These are phyloP conservation scores for Ophonus ardosiacus DNA, from an alignment of 2,888 invertebrate species.

Conservation along the genomic window DNA sequence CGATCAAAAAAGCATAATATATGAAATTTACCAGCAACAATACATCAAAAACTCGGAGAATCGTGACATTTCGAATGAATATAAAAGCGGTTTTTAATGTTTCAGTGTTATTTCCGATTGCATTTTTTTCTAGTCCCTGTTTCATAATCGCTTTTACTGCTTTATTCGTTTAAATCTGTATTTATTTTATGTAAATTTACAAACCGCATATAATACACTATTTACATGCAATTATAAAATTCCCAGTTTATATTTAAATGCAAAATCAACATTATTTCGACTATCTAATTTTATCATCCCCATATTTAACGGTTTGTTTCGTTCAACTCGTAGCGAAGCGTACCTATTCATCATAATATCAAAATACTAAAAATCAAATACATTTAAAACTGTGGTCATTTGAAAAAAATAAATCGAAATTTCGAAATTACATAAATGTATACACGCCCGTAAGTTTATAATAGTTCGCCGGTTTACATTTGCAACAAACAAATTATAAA, in stretches of 20 bases:
- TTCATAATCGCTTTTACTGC: constrained; percentile 22
- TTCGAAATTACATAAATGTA: too few relatives aligned
- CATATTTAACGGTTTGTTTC: not conserved
- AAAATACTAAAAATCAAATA: not conserved
- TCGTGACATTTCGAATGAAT: constrained; percentile 42
- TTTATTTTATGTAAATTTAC: constrained; percentile 44
- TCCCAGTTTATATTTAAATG: constrained; percentile 18
- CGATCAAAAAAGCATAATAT: constrained; percentile 39
- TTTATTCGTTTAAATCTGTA: constrained; percentile 37
- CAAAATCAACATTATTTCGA: constrained; percentile 23
- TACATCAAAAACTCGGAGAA: constrained; percentile 31
- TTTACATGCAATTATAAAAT: constrained; percentile 38
- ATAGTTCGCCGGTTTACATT: too few relatives aligned
- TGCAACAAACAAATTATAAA: too few relatives aligned
- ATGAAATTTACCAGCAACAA: constrained; percentile 44
- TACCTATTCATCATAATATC: not conserved
- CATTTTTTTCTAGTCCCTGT: constrained; percentile 25
- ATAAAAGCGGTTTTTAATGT: constrained; percentile 45
- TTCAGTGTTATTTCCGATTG: constrained; percentile 47
- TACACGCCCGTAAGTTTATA: too few relatives aligned
- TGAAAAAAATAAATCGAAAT: too few relatives aligned
- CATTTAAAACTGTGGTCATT: not conserved
- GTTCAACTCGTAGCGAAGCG: not conserved
- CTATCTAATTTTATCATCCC: not conserved
- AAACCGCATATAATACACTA: constrained; percentile 9